Percentiles rank a stretch among this genome's conserved stretches.
Evolutionary conservation across 2,113 vertebrate genomes (phyloP).

Genomic region (Rhipidura dahli): DNA sequence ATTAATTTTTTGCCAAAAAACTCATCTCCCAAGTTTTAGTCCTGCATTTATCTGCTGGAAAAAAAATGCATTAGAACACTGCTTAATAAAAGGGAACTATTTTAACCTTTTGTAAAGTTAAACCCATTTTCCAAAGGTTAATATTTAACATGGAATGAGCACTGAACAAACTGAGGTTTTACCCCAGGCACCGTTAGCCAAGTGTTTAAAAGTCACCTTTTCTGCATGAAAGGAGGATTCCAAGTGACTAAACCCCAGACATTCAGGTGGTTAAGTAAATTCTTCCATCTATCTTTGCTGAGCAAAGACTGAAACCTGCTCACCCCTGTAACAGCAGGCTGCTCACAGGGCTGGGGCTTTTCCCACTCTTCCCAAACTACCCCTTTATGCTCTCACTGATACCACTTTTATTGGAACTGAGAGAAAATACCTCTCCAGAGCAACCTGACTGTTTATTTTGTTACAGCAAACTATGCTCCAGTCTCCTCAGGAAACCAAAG

Average conservation of each 20-base stretch:
- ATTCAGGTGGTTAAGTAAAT: neutral
- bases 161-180: neutral
- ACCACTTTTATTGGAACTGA: neutral
- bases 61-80: neutral
- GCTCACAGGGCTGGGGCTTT: neutral
- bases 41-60: neutral
- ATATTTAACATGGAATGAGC: neutral
- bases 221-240: conserved; percentile 9
- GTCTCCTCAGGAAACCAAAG: neutral
- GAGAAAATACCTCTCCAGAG: neutral
- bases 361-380: neutral
- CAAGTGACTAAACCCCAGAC: neutral
- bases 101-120: neutral
- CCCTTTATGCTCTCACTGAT: neutral
- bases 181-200: neutral
- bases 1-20: neutral
- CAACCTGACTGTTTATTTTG: neutral
- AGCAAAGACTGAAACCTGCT: neutral
- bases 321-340: neutral
- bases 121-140: conserved; percentile 24
- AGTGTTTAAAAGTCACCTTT: neutral
- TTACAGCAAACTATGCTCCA: neutral
- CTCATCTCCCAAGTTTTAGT: neutral
- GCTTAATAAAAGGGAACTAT: neutral
- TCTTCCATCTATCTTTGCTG: neutral